phyloP scores from a whole-genome alignment of 2,797 vertebrate genomes.

The Coccyzus lansbergi region DNA sequence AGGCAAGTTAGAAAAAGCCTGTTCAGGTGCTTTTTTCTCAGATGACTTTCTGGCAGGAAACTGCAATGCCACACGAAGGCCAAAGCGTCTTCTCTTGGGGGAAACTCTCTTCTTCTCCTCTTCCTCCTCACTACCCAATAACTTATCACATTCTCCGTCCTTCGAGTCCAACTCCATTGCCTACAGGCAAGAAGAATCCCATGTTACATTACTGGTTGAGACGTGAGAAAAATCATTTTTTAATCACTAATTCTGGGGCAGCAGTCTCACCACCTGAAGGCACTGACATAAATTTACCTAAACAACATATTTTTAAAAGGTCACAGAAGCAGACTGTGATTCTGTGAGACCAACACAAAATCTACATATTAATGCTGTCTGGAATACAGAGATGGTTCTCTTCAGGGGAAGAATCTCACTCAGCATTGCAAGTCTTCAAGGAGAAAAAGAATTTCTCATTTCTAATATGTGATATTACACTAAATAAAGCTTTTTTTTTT shows the following conservation, averaged over 20 bases:
- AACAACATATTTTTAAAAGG: background rate
- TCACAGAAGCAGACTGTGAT: background rate
- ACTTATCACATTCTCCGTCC: conserved; percentile 72
- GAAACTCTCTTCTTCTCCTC: conserved; percentile 69
- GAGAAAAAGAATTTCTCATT: background rate
- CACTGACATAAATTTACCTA: background rate
- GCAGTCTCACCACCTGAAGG: background rate
- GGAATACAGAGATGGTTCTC: background rate
- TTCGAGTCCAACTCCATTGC: conserved; percentile 70
- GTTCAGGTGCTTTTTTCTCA: conserved; percentile 54
- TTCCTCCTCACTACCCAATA: conserved; percentile 78
- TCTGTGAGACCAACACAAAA: background rate
- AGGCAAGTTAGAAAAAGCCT: conserved; percentile 34
- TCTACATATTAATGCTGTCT: background rate
- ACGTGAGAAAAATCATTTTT: background rate
- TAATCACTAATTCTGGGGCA: background rate
- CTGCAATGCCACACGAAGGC: conserved; percentile 90
- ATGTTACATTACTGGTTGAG: background rate
- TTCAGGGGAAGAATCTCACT: background rate
- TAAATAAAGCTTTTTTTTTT: background rate
- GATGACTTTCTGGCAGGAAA: conserved; percentile 86
- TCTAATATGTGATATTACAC: background rate
- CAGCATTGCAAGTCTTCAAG: background rate
- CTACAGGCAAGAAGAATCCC: conserved; percentile 66
- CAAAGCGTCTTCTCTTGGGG: conserved; percentile 80